A percentile compares a stretch with the other conserved stretches of the same genome.
These are phyloP conservation scores for Cebus imitator DNA, from an alignment of 2,113 vertebrate genomes.

Conservation along the genomic window DNA sequence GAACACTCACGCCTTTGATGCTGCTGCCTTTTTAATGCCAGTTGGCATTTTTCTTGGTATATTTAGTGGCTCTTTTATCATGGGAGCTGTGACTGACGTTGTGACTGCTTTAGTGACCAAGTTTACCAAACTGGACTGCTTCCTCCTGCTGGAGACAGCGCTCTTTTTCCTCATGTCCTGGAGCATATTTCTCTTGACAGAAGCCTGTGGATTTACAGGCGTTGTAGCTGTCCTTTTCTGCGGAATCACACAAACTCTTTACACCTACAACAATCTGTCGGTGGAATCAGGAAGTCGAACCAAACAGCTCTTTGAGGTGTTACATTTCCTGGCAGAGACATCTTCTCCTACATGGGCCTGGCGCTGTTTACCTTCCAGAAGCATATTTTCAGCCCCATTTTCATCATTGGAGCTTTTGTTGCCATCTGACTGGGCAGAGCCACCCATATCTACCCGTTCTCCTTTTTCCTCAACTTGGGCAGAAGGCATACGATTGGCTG, in stretches of 20 bases:
- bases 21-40: constrained; percentile 97
- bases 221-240: constrained; percentile 92
- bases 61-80: constrained; percentile 97
- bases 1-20: constrained; percentile 95
- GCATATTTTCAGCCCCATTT: constrained; percentile 95
- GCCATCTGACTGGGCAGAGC: constrained; percentile 96
- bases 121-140: constrained; percentile 98
- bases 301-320: constrained; percentile 97
- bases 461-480: constrained; percentile 96
- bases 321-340: constrained; percentile 98
- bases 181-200: constrained; percentile 97
- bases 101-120: constrained; percentile 98
- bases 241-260: constrained; percentile 97
- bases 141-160: constrained; percentile 97
- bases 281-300: constrained; percentile 94
- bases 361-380: constrained; percentile 98
- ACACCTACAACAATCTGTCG: constrained; percentile 95
- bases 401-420: constrained; percentile 95
- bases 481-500: constrained; percentile 96
- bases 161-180: constrained; percentile 99
- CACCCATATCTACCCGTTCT: constrained; percentile 95
- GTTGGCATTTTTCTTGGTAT: constrained; percentile 97
- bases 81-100: constrained; percentile 96
- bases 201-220: constrained; percentile 98
- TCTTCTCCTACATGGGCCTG: constrained; percentile 98